Evolutionary conservation across 2,888 invertebrate species (phyloP).

Genomic region (Trissolcus japonicus): DNA sequence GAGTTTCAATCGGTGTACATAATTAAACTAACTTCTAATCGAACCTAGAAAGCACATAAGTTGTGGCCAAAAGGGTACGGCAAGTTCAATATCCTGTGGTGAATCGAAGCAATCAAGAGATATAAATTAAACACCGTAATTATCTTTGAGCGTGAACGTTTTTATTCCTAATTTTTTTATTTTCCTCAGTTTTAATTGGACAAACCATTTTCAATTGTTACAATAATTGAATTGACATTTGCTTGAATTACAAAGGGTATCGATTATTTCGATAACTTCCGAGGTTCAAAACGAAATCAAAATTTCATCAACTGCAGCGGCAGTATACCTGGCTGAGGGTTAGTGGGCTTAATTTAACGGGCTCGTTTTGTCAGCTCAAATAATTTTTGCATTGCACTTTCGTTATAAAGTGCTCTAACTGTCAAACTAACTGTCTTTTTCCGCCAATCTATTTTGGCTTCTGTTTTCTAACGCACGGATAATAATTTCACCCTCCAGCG

Average conservation of each 20-base stretch:
- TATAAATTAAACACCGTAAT: slow-evolving; percentile 22
- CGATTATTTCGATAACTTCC: too few relatives aligned
- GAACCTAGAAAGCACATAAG: slow-evolving; percentile 45
- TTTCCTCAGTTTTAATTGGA: background rate
- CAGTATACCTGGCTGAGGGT: too few relatives aligned
- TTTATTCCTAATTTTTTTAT: background rate
- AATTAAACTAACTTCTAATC: slow-evolving; percentile 53
- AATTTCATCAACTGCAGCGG: too few relatives aligned
- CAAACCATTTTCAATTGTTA: too few relatives aligned
- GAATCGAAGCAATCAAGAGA: slow-evolving; percentile 35
- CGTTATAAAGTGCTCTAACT: slow-evolving; percentile 16
- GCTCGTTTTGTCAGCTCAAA: slow-evolving; percentile 2
- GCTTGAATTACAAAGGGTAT: too few relatives aligned
- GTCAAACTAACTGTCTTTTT: slow-evolving; percentile 7
- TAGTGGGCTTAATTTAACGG: too few relatives aligned
- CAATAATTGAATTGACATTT: too few relatives aligned
- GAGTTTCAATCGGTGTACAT: slow-evolving; percentile 38
- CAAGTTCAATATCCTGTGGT: slow-evolving; percentile 45
- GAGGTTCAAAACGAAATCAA: too few relatives aligned
- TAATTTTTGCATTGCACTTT: slow-evolving; percentile 10
- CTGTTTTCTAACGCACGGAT: slow-evolving; percentile 17
- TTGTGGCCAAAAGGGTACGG: slow-evolving; percentile 42
- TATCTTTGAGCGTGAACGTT: background rate
- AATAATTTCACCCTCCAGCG: slow-evolving; percentile 24
- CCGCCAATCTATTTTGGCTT: background rate